Percentiles rank a stretch among this genome's conserved stretches.
These are phyloP conservation scores for Channallabes apus DNA, from an alignment of 2,797 vertebrate species.

Conservation along the genomic window DNA sequence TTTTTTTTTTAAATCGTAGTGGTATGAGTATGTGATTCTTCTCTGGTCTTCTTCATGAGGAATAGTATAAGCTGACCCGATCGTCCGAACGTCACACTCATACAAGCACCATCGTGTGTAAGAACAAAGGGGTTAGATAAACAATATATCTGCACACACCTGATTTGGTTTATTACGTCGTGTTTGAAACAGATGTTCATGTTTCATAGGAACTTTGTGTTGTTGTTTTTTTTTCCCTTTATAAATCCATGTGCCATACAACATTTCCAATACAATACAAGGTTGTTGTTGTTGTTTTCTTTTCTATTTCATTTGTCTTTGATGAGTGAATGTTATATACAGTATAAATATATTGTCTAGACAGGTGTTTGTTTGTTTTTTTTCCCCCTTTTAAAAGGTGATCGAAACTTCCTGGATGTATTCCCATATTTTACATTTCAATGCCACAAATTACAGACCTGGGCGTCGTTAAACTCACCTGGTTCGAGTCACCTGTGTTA, in stretches of 20 bases:
- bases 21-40: not conserved
- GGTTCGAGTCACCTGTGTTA: not conserved
- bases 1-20: not conserved
- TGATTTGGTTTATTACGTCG: not conserved
- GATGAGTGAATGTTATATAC: conserved; percentile 6
- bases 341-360: not conserved
- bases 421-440: not conserved
- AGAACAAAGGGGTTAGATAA: not conserved
- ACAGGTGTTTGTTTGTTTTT: no score
- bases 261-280: not conserved
- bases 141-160: not conserved
- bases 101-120: no score
- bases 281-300: not conserved
- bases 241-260: not conserved
- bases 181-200: no score
- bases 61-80: not conserved
- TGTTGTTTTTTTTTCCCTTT: not conserved
- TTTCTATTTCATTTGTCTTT: not conserved
- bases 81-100: not conserved
- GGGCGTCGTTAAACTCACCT: not conserved
- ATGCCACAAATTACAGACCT: not conserved
- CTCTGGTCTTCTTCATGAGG: not conserved
- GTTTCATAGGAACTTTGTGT: not conserved
- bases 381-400: not conserved
- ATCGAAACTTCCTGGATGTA: not conserved